Evolutionary conservation across 2,888 invertebrate genomes (phyloP), one percentile per base, ranked within the genome.

Genomic region (Caenorhabditis parvicauda): DNA sequence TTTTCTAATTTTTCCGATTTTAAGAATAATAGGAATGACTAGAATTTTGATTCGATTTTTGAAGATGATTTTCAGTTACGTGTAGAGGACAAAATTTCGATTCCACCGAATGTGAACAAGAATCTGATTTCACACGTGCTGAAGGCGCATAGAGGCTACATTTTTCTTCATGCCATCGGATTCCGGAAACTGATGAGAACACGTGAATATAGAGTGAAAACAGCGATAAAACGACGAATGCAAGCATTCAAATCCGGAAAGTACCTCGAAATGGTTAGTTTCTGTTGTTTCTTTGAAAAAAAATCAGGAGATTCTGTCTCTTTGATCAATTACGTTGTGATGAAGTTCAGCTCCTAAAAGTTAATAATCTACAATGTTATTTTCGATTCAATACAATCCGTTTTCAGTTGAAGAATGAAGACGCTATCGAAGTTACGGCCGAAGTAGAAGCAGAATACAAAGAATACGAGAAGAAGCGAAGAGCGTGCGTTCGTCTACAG

Each of bases 121-220:
- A 63, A 58, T 21, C 39, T 67, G 2, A 59, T 72, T 24, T 64
- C 72, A 0, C 72, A 72, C 46, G 46, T 64, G 5, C 57, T 72
- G 0, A 59, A 66, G 9, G 64, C 63, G 1, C 68, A 68, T 39
- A 43, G 44, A 7, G 70, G 70, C 25, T 35, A 66, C 12, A 63
- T 72, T 2, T 68, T 64, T 54, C 62, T 72, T n/a, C 68, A 70
- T 32, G 59, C 62, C 12, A 64, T 72, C 21, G 44, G 53, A 37
- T 42, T 58, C n/a, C n/a, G n/a, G n/a, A n/a, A n/a, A n/a, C n/a
- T n/a, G n/a, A n/a, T n/a, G n/a, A n/a, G n/a, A n/a, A n/a, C n/a
- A n/a, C n/a, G n/a, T n/a, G n/a, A n/a, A n/a, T n/a, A n/a, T n/a
- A n/a, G n/a, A n/a, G n/a, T n/a, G n/a, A n/a, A n/a, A n/a, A n/a